Evolutionary conservation across 1,140 invertebrate genomes (phyloP), one percentile per base, ranked within the genome.

Genomic region (Riptortus pedestris): DNA sequence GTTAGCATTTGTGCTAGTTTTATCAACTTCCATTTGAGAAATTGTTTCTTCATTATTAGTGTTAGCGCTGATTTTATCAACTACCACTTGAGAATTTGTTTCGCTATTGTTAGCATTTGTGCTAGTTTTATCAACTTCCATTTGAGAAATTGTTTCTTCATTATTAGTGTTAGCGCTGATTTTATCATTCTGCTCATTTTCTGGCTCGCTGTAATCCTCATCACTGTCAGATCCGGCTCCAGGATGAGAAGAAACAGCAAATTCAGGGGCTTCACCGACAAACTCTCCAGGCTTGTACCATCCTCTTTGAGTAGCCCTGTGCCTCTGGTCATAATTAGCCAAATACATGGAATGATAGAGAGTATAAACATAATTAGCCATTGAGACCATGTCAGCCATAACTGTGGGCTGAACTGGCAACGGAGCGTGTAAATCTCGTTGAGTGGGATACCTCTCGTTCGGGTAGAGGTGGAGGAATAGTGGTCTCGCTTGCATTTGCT

Each of bases 301-400:
- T 22, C 57, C 31, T 43, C 64, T 66, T 18, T 59, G 16, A 24
- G 20, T 29, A 3, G 52, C 28, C 20, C 18, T 29, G 28, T 20
- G 20, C 52, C 16, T 57, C 58, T 57, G 33, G 18, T 33, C 26
- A 59, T 45, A 63, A 38, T 38, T 38, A 7, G 31, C 31, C 5
- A 7, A 38, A 45, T 62, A 57, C 1, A 29, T 28, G 5, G 71
- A 74, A 71, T 90, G 83, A 72, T 96, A 96, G 73, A 91, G 84
- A 69, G 93, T 85, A 76, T 91, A 95, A 0, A 96, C 92, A 78
- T 91, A 93, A 71, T 89, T 84, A 0, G 91, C 90, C 88, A 96
- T 94, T 67, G 94, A 86, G 1, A 90, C 83, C 90, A 96, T 95
- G 74, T 94, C 88, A 67, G 86, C 78, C 1, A 93, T 83, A 1